Evolutionary conservation across 2,888 invertebrate genomes (phyloP).

Genomic region (Phragmatobia fuliginosa): DNA sequence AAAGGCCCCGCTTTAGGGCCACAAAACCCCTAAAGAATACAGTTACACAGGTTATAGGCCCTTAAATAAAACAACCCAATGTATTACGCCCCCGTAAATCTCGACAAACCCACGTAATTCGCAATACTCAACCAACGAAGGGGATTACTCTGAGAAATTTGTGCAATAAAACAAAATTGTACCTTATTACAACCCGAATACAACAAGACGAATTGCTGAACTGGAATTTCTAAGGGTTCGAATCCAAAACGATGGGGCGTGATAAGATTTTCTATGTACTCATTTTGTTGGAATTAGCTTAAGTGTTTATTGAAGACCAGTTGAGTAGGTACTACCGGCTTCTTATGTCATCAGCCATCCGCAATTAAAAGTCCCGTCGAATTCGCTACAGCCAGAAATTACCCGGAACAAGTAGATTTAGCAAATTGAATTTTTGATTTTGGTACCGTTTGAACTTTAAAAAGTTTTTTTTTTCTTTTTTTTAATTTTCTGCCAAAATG

Average conservation of each 20-base stretch:
- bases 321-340: too few species aligned
- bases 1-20: background rate
- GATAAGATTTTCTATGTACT: background rate
- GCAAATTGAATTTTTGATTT: too few species aligned
- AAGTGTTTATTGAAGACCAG: background rate
- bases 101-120: background rate
- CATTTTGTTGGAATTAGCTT: background rate
- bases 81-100: constrained; percentile 8
- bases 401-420: too few species aligned
- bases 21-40: background rate
- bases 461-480: too few species aligned
- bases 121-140: constrained; percentile 4
- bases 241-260: background rate
- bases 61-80: constrained; percentile 1
- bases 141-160: constrained; percentile 17
- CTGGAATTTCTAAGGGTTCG: constrained; percentile 5
- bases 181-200: constrained; percentile 18
- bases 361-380: too few species aligned
- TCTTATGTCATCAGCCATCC: too few species aligned
- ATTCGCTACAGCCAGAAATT: too few species aligned
- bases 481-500: too few species aligned
- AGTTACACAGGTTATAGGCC: background rate
- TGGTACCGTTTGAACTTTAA: too few species aligned
- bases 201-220: constrained; percentile 11
- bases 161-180: constrained; percentile 22